Evolutionary conservation across 2,797 vertebrate genomes (phyloP).

Genomic region (Rhinophrynus dorsalis): DNA sequence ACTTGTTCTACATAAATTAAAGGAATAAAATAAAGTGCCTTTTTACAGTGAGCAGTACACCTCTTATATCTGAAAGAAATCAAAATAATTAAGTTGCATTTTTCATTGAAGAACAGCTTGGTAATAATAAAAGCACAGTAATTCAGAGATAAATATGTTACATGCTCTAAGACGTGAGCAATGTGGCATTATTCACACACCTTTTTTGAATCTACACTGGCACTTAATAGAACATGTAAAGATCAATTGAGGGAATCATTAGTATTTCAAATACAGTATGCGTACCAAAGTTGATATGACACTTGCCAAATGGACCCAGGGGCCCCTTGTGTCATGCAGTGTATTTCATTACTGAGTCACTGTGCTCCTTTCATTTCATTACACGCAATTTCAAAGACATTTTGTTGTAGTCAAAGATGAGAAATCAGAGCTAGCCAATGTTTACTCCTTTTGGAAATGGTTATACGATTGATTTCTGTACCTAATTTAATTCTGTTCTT

Average conservation of each 20-base stretch:
- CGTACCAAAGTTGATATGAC: conserved; percentile 50
- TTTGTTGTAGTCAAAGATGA: conserved; percentile 50
- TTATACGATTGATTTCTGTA: conserved; percentile 50
- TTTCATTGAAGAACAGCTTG: not conserved
- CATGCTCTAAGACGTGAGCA: not conserved
- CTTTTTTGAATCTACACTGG: conserved; percentile 30
- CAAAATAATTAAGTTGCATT: too few relatives aligned
- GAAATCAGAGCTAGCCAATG: conserved; percentile 51
- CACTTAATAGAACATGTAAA: conserved; percentile 46
- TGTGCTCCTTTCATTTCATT: conserved; percentile 48
- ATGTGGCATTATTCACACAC: conserved; percentile 11
- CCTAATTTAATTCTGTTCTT: conserved; percentile 50
- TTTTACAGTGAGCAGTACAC: too few relatives aligned
- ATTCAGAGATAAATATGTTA: not conserved
- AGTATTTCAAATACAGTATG: conserved; percentile 50
- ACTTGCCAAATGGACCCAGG: conserved; percentile 49
- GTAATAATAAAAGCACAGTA: not conserved
- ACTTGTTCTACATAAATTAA: too few relatives aligned
- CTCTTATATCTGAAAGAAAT: too few relatives aligned
- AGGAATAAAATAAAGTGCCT: too few relatives aligned
- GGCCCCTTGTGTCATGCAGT: conserved; percentile 48
- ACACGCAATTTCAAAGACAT: conserved; percentile 51
- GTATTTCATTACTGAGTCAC: conserved; percentile 49
- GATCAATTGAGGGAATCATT: conserved; percentile 48
- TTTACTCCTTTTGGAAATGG: conserved; percentile 49